Evolutionary conservation across 2,113 vertebrate genomes (phyloP).

Genomic region (Chaetura pelagica): DNA sequence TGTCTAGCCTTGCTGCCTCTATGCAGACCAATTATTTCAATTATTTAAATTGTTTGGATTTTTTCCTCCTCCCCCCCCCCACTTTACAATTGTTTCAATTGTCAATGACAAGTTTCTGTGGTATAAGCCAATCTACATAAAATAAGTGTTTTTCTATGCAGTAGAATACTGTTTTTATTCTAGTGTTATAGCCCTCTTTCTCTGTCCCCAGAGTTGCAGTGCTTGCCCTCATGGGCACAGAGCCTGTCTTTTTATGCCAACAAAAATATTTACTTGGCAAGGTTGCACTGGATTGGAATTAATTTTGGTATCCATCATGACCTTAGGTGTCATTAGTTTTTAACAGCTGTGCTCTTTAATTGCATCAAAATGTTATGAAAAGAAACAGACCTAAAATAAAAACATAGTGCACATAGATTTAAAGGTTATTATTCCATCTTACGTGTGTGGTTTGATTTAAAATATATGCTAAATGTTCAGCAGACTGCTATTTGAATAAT

Average conservation of each 20-base stretch:
- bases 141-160: background rate
- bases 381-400: background rate
- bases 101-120: background rate
- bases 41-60: background rate
- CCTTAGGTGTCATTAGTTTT: slow-evolving; percentile 32
- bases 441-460: background rate
- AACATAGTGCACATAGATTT: background rate
- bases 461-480: background rate
- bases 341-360: slow-evolving; percentile 40
- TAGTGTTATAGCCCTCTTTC: slow-evolving; percentile 4
- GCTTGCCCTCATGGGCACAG: background rate
- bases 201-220: slow-evolving; percentile 15
- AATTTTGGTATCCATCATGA: background rate
- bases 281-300: slow-evolving; percentile 5
- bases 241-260: slow-evolving; percentile 26
- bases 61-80: accelerated
- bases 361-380: background rate
- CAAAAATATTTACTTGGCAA: slow-evolving; percentile 34
- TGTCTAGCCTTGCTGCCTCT: background rate
- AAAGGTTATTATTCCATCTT: background rate
- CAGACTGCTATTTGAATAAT: background rate
- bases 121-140: background rate
- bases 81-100: background rate
- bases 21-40: background rate
- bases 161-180: background rate